Conservation (phyloP, 2,888 invertebrate species). For the Hemaris fuciformis region DNA sequence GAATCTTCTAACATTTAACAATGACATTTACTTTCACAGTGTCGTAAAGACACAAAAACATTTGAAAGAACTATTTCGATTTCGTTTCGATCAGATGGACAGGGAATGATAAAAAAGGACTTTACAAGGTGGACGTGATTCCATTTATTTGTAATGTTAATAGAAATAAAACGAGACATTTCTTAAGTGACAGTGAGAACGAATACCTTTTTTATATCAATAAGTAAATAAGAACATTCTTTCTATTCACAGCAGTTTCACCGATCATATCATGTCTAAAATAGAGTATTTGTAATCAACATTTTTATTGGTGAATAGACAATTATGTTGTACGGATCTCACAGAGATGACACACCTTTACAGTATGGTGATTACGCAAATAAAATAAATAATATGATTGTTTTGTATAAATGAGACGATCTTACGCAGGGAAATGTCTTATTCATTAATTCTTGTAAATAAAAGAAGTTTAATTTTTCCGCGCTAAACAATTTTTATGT, state of each 20-base stretch:
- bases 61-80: constrained; percentile 46
- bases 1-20: constrained; percentile 29
- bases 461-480: not conserved
- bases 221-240: constrained; percentile 31
- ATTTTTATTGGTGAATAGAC: too few relatives aligned
- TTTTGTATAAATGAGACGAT: not conserved
- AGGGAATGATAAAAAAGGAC: constrained; percentile 59
- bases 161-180: constrained; percentile 38
- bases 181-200: constrained; percentile 33
- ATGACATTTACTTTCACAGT: constrained; percentile 52
- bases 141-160: constrained; percentile 49
- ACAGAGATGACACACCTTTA: too few relatives aligned
- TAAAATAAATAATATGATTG: too few relatives aligned
- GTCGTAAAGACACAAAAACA: constrained; percentile 46
- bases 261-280: constrained; percentile 9
- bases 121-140: constrained; percentile 47
- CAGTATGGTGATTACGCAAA: too few relatives aligned
- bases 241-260: constrained; percentile 34
- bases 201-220: constrained; percentile 33
- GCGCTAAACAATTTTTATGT: constrained; percentile 30
- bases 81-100: constrained; percentile 55
- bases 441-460: not conserved
- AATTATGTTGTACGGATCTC: too few relatives aligned
- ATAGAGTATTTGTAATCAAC: not conserved
- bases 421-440: not conserved